Base-by-base conservation (phyloP, 1,140 invertebrate species). In the Mycetomoellerius zeteki region DNA sequence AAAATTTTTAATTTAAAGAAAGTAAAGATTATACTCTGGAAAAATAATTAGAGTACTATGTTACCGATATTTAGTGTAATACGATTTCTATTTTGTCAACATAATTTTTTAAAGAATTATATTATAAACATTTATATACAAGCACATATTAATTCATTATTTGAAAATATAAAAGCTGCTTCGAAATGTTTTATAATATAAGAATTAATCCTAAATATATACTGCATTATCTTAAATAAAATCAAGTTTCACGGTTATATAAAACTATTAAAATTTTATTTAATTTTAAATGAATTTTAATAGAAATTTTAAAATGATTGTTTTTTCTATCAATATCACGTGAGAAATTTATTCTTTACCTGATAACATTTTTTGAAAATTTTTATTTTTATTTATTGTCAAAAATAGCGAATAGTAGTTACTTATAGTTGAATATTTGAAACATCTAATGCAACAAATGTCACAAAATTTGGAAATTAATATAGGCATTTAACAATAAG, bases 31-130 rank as follows among this genome's bases (percentile, higher is more conserved):
- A 67, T 2, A 21, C 4, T 33, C 30, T 65, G 8, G 33, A 21
- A 67, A 12, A 27, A 3, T 64, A 33, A 64, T 33, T 3, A 14
- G 33, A 67, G 16, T 37, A 67, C 64, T 67, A 67, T 5, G 1
- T 67, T 67, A 67, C n/a, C 33, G 33, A 67, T 65, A 65, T 67
- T 67, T 67, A 67, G 6, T 43, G 10, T 43, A 67, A 67, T 43
- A 67, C 4, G 2, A 67, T 43, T n/a, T 67, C 3, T 50, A 3
- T 43, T 67, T 43, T 43, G n/a, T 43, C 4, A 43, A 21, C 10
- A 67, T 19, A 67, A 60, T 21, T 67, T 67, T 8, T 67, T 37
- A 16, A 33, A 33, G 7, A 21, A 67, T 14, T 7, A 16, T 8
- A 27, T 8, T n/a, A n/a, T n/a, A n/a, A n/a, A 62, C 8, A 58